Base-by-base conservation (phyloP, 2,888 invertebrate species). In the Cerceris rybyensis region DNA sequence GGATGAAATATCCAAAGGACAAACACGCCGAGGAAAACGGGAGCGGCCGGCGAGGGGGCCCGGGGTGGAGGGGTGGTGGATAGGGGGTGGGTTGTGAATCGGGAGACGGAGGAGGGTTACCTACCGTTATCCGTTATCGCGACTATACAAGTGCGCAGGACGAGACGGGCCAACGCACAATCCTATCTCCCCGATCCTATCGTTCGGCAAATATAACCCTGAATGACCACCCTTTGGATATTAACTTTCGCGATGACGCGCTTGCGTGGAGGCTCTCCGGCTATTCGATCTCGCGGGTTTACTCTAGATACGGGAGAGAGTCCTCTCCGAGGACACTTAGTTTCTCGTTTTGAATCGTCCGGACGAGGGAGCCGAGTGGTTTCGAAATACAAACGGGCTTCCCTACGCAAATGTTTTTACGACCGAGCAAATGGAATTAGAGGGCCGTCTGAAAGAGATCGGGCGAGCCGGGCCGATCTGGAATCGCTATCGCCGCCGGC, bases 141-240 rank as follows among this genome's bases (percentile, higher is more conserved):
- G 78, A 63, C 73, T 75, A 75, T 82, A 81, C 76, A 80, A 85
- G 83, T 83, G 80, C 68, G 78, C 77, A 79, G 81, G 85, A 84
- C 81, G 69, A 82, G 87, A 83, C 84, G 87, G 84, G 80, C 75
- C 80, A 71, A 80, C 81, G 86, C 82, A 87, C 87, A 92, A 92
- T 91, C 88, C 85, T 91, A 92, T 92, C 92, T 88, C 70, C 81
- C 68, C 79, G 89, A 90, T 91, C 87, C 86, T 90, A 91, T 91
- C 91, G 73, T 79, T 82, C 73, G 74, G 86, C 89, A 91, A 91
- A 91, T 92, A 90, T 88, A 79, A 83, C 78, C 82, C 72, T 91
- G 89, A 91, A 91, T 91, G 91, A 90, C 89, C 90, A 83, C 87
- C 81, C 83, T 83, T 76, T 86, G 86, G 87, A 85, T 70, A 82